Base-by-base conservation (phyloP, 2,888 invertebrate genomes). In the Cabera pusaria region DNA sequence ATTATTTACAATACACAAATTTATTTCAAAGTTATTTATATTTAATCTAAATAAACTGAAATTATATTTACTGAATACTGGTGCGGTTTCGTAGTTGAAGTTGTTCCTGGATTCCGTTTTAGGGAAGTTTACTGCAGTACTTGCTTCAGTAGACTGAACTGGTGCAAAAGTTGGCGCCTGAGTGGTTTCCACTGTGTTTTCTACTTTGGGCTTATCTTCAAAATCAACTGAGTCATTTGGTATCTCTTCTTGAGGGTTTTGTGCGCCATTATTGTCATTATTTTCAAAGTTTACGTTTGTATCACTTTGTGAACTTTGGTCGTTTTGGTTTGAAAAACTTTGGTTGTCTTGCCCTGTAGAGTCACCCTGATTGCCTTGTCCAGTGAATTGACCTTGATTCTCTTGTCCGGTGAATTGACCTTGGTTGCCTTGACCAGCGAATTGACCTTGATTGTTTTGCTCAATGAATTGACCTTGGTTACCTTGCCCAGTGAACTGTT, bases 21-120 rank as follows among this genome's bases (percentile, higher is more conserved):
- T n/a, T n/a, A n/a, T n/a, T n/a, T n/a, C n/a, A n/a, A n/a, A n/a
- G n/a, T n/a, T n/a, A n/a, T n/a, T n/a, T n/a, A n/a, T n/a, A n/a
- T 14, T 14, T 4, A 2, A 14, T 14, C 14, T 14, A 14, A 14
- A 14, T 14, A 14, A 14, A 25, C 12, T n/a, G 16, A 29, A 33
- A 26, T 2, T 7, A 33, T 35, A 52, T 23, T 51, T 45, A 54
- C 56, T 34, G 41, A 56, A 56, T 6, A 33, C 16, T 2, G 45
- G 28, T 1, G 31, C 21, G 0, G 45, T 9, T 0, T 40, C 34
- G 36, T 47, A 56, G 25, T 54, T 46, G 20, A 52, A 45, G 39
- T 44, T 50, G 11, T 47, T 54, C 24, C 54, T 40, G 0, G 49
- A 44, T 4, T 45, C 54, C 0, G 42, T 33, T 3, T 26, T 18